Percentiles rank a stretch among this genome's conserved stretches.
These are phyloP conservation scores for Styela clava DNA, from an alignment of 23 tunicate species.

Conservation along the genomic window DNA sequence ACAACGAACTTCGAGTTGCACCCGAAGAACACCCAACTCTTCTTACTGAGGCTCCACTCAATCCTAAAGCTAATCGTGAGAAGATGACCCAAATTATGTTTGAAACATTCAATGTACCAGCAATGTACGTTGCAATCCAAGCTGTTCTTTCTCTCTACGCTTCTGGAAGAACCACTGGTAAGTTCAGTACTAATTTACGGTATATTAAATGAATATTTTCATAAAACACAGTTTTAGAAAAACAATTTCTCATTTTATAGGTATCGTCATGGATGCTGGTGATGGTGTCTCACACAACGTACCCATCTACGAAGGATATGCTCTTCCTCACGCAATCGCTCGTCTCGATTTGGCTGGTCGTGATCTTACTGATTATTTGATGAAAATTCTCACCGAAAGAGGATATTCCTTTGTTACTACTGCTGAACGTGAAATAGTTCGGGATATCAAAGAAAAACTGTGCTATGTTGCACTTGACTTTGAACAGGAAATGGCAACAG, in stretches of 20 bases:
- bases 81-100: conserved; percentile 58
- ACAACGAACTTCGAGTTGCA: conserved; percentile 28
- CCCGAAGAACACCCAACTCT: conserved; percentile 9
- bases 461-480: conserved; percentile 73
- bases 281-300: conserved; percentile 98
- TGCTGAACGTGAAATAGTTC: conserved; percentile 77
- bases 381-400: conserved; percentile 83
- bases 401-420: conserved; percentile 39
- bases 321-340: conserved; percentile 88
- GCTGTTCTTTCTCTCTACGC: conserved; percentile 8
- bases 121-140: conserved; percentile 27
- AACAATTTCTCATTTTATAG: not conserved
- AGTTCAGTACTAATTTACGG: not conserved
- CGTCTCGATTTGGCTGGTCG: conserved; percentile 89
- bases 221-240: not conserved
- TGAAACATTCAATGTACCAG: not conserved
- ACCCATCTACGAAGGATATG: conserved; percentile 93
- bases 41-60: conserved; percentile 88
- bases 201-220: not conserved
- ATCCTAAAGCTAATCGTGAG: conserved; percentile 38
- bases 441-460: conserved; percentile 84
- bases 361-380: conserved; percentile 78
- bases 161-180: conserved; percentile 16
- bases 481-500: conserved; percentile 72
- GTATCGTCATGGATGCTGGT: conserved; percentile 83